Base-by-base conservation (phyloP, 1,140 invertebrate species). In the Aporrectodea caliginosa region DNA sequence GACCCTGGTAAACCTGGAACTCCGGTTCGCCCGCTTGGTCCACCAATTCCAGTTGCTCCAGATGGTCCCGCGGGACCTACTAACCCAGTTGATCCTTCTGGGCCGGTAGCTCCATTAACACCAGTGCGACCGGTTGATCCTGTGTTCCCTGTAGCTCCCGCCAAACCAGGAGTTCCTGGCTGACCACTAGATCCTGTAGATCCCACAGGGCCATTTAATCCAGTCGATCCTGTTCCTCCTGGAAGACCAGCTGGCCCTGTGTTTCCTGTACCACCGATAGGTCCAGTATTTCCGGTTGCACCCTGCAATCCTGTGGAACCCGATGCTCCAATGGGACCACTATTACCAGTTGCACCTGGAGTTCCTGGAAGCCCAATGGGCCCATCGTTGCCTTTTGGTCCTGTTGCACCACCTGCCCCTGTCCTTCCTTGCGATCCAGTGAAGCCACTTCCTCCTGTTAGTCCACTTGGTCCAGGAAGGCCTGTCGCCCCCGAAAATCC, bases 171-270 rank as follows among this genome's bases (percentile, higher is more conserved):
- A 22, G 22, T 1, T 34, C 77, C 77, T 71, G 30, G 16, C 1
- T n/a, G 1, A 73, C 77, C 94, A 35, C 33, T 31, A 80, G 92
- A 91, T 82, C 94, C 94, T 86, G 93, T 89, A 43, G 93, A 87
- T 29, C 93, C 84, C 80, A 83, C 43, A 71, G 76, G 77, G 80
- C 81, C 93, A 6, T 92, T 90, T 29, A 92, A 90, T 1, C 93
- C 93, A 2, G 93, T 89, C 6, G 92, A 90, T 16, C 93, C 94
- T 89, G 94, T 93, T 77, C 93, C 89, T n/a, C 94, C 94, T 85
- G 93, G 88, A 89, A 95, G 93, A 69, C 94, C 94, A 82, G 93
- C 88, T 6, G 92, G 90, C 76, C 94, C 94, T 1, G 69, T 35
- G 1, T 34, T 71, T 35, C 69, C 33, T 32, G 91, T 88, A 31